phyloP scores from a whole-genome alignment of 2,113 vertebrate species.

The Pangasianodon hypophthalmus region DNA sequence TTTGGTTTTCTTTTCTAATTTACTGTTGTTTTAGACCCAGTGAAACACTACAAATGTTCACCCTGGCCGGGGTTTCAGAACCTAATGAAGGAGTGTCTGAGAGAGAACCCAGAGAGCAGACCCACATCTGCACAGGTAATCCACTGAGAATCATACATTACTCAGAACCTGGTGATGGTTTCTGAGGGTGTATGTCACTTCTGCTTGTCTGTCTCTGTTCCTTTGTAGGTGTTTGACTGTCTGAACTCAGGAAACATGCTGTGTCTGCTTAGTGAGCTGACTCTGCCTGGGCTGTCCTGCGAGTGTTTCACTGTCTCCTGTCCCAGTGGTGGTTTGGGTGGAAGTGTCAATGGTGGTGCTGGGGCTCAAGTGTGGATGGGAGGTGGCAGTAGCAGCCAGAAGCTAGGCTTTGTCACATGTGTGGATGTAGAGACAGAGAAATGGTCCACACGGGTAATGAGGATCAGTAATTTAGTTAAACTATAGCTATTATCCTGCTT shows the following conservation, averaged over 20 bases:
- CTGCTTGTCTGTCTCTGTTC: background rate
- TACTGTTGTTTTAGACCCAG: constrained; percentile 81
- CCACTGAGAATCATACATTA: background rate
- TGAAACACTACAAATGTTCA: constrained; percentile 85
- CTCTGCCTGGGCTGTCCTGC: constrained; percentile 67
- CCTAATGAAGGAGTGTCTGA: constrained; percentile 91
- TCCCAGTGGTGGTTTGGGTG: constrained; percentile 53
- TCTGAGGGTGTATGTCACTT: background rate
- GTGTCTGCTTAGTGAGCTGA: constrained; percentile 83
- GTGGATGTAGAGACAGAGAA: constrained; percentile 79
- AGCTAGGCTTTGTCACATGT: constrained; percentile 76
- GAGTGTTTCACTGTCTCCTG: constrained; percentile 81
- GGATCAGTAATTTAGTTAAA: background rate
- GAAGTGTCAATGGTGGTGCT: constrained; percentile 2
- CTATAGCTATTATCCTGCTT: background rate
- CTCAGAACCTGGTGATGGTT: background rate
- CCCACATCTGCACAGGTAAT: constrained; percentile 89
- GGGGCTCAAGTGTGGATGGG: constrained; percentile 81
- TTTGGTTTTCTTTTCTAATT: background rate
- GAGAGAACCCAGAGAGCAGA: constrained; percentile 86
- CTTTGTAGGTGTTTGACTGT: constrained; percentile 82
- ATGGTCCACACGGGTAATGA: constrained; percentile 77
- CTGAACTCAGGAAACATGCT: constrained; percentile 87
- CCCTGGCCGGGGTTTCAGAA: constrained; percentile 89
- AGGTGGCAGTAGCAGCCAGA: constrained; percentile 80